Percentiles rank a stretch among this genome's conserved stretches.
Evolutionary conservation across 2,888 invertebrate species (phyloP).

Genomic region (Ectemnius lituratus): DNA sequence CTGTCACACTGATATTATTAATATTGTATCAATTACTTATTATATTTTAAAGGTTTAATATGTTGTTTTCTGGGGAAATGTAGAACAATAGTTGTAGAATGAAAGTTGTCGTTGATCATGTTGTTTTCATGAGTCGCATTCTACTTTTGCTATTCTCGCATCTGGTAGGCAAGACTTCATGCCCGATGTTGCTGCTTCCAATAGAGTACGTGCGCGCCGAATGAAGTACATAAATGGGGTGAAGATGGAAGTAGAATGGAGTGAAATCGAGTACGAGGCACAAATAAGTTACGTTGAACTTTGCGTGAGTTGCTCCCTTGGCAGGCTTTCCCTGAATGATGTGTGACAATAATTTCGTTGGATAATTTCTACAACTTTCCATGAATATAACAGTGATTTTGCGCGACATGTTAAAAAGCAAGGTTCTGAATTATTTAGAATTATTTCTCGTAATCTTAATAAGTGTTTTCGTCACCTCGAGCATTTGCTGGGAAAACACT

Average conservation of each 20-base stretch:
- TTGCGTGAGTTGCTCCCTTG: neutral
- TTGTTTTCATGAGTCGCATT: no score
- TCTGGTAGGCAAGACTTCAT: neutral
- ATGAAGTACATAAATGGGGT: neutral
- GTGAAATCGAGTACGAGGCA: neutral
- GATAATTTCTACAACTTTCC: no score
- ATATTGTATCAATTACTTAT: no score
- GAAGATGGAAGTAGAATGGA: neutral
- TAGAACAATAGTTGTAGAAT: no score
- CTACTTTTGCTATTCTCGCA: neutral
- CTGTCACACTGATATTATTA: no score
- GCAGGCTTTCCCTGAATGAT: neutral
- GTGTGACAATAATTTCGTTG: no score
- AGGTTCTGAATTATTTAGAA: no score
- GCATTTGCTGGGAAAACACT: neutral
- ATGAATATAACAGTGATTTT: no score
- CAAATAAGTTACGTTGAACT: neutral
- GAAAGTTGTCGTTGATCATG: no score
- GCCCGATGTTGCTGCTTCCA: neutral
- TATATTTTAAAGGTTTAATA: no score
- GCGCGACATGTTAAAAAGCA: no score
- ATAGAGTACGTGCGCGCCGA: neutral
- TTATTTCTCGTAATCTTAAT: neutral
- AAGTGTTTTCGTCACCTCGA: neutral
- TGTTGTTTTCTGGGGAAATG: no score